Evolutionary conservation across 2,888 invertebrate genomes (phyloP), one percentile per base, ranked within the genome.

Genomic region (Dolichomitus sp.): DNA sequence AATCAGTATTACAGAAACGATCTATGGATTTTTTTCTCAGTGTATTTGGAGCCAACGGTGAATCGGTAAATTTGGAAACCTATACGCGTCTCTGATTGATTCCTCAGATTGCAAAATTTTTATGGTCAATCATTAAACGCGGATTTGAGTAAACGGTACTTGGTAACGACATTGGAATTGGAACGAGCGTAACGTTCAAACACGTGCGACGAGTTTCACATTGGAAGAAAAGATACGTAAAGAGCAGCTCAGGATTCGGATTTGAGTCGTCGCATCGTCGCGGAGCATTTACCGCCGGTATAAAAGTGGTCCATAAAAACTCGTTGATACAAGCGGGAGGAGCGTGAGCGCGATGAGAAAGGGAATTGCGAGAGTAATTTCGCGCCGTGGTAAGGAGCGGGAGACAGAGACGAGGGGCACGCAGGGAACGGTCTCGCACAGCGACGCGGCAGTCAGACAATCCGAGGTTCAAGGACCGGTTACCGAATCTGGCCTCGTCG

Each of bases 401-500:
- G n/a, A 50, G 42, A 73, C 40, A 9, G 27, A 0, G 37, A 52
- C 17, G 42, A 42, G 54, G 4, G 30, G 19, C n/a, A 48, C n/a
- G 19, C 27, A 72, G 27, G 48, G 48, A 33, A 50, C 30, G 54
- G 65, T 50, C 33, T 19, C 33, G 54, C 27, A 40, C 54, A 23
- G 48, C 33, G 45, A 14, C 19, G n/a, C 19, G n/a, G 77, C 52
- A 63, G 68, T 77, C 81, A 30, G 59, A 77, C 72, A 77, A 80
- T 75, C 52, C 59, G 59, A 73, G 73, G 81, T 81, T 81, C 81
- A 77, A 81, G 77, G 81, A 81, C 81, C 81, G 81, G 73, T 81
- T 81, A 77, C 81, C 81, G 73, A 81, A 81, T 81, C 73, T 37
- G 69, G 69, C 54, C 77, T 61, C 77, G 59, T 72, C 66, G 68